A percentile compares a stretch with the other conserved stretches of the same genome.
Conservation (phyloP, 2,797 vertebrate genomes). For the Microtus californicus region DNA sequence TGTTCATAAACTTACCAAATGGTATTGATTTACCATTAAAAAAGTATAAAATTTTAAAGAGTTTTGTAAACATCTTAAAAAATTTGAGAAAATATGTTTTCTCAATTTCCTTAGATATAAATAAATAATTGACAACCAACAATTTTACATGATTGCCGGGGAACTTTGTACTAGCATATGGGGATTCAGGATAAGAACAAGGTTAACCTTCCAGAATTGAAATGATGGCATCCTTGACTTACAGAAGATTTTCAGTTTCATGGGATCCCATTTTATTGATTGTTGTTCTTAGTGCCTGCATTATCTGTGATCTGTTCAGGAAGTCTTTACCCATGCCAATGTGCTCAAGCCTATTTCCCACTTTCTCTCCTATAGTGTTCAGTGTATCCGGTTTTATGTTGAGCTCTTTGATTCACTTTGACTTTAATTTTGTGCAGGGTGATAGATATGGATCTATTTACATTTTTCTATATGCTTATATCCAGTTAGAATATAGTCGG, state of each 20-base stretch:
- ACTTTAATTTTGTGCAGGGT: neutral
- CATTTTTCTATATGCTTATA: neutral
- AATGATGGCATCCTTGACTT: neutral
- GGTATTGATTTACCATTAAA: neutral
- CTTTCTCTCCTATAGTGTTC: neutral
- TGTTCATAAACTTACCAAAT: constrained; percentile 1
- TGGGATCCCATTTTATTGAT: neutral
- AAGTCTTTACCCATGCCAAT: neutral
- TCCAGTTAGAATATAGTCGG: neutral
- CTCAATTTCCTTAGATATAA: neutral
- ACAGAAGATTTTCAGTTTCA: neutral
- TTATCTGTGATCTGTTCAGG: neutral
- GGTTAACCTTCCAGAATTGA: neutral
- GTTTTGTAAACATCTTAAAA: neutral
- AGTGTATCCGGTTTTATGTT: neutral
- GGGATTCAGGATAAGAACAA: neutral
- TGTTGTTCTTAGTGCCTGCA: neutral
- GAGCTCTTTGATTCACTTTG: neutral
- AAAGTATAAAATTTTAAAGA: neutral
- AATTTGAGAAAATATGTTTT: neutral
- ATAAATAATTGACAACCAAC: neutral
- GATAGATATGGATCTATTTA: neutral
- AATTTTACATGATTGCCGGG: neutral
- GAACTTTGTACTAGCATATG: no score
- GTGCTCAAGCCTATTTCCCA: neutral